A percentile compares a stretch with the other conserved stretches of the same genome.
Conservation (phyloP, 2,888 invertebrate genomes). For the Siphlonurus alternatus region DNA sequence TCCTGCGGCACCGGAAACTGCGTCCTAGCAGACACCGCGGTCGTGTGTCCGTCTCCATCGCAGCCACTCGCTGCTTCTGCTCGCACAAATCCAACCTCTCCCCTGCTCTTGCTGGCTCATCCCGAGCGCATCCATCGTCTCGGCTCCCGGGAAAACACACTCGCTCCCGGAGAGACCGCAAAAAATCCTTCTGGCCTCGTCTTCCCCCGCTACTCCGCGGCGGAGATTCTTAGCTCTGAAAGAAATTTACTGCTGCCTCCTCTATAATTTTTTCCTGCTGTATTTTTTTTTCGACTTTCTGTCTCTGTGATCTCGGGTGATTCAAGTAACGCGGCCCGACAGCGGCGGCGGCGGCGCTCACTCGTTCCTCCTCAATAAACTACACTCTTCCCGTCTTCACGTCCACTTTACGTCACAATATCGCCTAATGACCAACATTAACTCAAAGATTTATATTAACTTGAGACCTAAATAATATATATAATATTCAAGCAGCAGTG, state of each 20-base stretch:
- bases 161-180: background rate
- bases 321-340: background rate
- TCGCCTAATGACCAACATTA: slow-evolving; percentile 3
- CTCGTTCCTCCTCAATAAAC: background rate
- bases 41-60: too few species aligned
- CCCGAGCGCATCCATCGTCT: too few species aligned
- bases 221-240: background rate
- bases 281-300: background rate
- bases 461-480: background rate
- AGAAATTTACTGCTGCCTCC: background rate
- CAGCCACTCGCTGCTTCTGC: too few species aligned
- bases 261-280: background rate
- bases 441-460: background rate
- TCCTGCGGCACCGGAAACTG: too few species aligned
- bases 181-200: background rate
- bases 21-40: too few species aligned
- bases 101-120: too few species aligned
- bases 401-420: slow-evolving; percentile 1
- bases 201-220: background rate
- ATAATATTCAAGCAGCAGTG: background rate
- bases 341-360: background rate
- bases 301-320: background rate
- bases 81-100: too few species aligned
- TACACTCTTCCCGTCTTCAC: background rate
- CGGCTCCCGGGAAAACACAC: background rate